phyloP scores from a whole-genome alignment of 2,888 invertebrate species.

The Mimumesa dahlbomi region DNA sequence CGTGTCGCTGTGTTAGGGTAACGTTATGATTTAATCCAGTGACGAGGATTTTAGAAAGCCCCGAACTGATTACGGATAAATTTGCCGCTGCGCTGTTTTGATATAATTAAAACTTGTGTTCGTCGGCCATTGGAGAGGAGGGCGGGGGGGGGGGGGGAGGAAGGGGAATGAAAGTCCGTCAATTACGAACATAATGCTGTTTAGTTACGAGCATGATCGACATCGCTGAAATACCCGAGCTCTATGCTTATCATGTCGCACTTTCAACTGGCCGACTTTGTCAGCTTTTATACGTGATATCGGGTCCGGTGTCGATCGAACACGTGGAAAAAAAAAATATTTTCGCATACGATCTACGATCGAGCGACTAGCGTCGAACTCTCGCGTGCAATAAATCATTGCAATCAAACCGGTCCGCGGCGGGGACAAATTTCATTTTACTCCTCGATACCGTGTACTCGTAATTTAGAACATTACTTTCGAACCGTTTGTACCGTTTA shows the following conservation, averaged over 20 bases:
- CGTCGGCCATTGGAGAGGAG: background rate
- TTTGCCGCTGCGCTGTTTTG: slow-evolving; percentile 35
- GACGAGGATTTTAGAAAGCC: slow-evolving; percentile 42
- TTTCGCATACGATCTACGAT: background rate
- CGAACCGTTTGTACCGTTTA: slow-evolving; percentile 13
- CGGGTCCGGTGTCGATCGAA: no score
- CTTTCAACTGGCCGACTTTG: no score
- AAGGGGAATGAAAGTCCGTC: slow-evolving; percentile 35
- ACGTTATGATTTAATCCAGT: slow-evolving; percentile 58
- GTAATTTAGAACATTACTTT: background rate
- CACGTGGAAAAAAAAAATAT: slow-evolving; percentile 3
- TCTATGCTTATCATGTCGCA: no score
- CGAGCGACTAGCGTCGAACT: slow-evolving; percentile 4
- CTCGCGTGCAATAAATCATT: background rate
- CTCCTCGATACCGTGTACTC: background rate
- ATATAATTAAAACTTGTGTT: slow-evolving; percentile 51
- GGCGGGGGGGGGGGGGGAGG: no score
- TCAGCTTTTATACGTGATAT: no score
- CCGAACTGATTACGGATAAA: slow-evolving; percentile 36
- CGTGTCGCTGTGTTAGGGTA: slow-evolving; percentile 38
- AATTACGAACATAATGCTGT: slow-evolving; percentile 26
- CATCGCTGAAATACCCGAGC: slow-evolving; percentile 24
- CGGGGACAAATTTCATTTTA: slow-evolving; percentile 24
- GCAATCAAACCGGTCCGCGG: slow-evolving; percentile 12
- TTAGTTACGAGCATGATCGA: background rate